Evolutionary conservation across 2,888 invertebrate species (phyloP), one percentile per base, ranked within the genome.

Genomic region (Lasioglossum morio): DNA sequence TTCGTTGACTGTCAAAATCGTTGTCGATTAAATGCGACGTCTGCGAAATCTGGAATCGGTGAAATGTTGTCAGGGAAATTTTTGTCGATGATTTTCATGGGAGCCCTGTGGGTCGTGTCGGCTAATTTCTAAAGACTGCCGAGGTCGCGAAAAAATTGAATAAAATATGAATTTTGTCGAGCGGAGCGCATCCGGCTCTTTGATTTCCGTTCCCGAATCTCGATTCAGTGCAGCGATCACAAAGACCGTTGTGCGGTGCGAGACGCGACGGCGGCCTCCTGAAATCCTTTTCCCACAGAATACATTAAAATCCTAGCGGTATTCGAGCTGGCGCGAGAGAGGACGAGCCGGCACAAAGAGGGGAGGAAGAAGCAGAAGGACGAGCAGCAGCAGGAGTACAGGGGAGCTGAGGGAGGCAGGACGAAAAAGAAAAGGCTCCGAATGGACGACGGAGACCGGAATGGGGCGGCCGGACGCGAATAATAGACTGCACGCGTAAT

Each of bases 391-490:
- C 48, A 53, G 57, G 57, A 57, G n/a, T 12, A n/a, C 12, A 57
- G 57, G 48, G 30, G 70, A 40, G n/a, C 27, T 37, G 72, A 8
- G 63, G 63, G 63, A 63, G 63, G 63, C 30, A 63, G 48, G 82
- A 40, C 37, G 72, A 78, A 66, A 72, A 83, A 82, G 83, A 81
- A 85, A 81, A 78, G 83, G 69, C 79, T 83, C 78, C 77, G 86
- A 83, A 89, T 84, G 84, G 87, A 81, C 40, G 70, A 5, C n/a
- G 5, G n/a, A 82, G 85, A 85, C 77, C 82, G 82, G 87, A 84
- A 86, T 82, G 81, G 82, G 81, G 82, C 77, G 82, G 85, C 72
- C 76, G 75, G 77, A 74, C 63, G 76, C 77, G 83, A 86, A 83
- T 87, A 81, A 84, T 80, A 85, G 66, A 34, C 82, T 76, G 79